Evolutionary conservation across 2,113 vertebrate species (phyloP).

Genomic region (Anser cygnoides): DNA sequence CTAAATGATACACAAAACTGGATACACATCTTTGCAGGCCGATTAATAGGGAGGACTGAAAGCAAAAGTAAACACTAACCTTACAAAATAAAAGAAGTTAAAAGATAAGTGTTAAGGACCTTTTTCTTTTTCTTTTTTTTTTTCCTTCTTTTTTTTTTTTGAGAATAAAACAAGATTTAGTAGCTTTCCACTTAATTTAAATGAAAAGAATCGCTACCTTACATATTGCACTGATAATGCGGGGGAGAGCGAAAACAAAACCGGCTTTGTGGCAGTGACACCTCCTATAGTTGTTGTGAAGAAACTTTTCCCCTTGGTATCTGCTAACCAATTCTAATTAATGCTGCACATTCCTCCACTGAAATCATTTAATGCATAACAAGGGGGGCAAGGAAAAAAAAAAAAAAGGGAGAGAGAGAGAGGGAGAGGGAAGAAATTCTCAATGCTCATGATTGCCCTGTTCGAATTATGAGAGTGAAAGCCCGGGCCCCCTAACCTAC

Average conservation of each 20-base stretch:
- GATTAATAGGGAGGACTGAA: conserved; percentile 76
- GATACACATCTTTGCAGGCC: conserved; percentile 74
- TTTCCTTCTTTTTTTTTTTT: conserved; percentile 72
- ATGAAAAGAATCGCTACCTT: conserved; percentile 99
- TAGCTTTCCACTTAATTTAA: conserved; percentile 99
- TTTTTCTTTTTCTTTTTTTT: conserved; percentile 71
- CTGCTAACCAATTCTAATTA: conserved; percentile 99
- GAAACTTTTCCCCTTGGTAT: conserved; percentile 94
- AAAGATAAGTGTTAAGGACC: conserved; percentile 82
- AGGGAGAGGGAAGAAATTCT: conserved; percentile 73
- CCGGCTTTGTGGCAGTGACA: conserved; percentile 93
- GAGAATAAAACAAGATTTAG: conserved; percentile 97
- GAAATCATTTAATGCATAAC: conserved; percentile 97
- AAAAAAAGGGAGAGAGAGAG: background rate
- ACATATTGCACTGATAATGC: conserved; percentile 98
- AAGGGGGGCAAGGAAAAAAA: conserved; percentile 84
- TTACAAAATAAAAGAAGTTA: conserved; percentile 80
- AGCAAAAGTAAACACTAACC: conserved; percentile 82
- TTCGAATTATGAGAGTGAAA: conserved; percentile 85
- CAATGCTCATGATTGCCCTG: conserved; percentile 82
- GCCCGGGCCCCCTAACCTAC: conserved; percentile 87
- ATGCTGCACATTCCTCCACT: conserved; percentile 96
- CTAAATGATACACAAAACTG: conserved; percentile 78
- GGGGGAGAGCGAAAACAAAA: conserved; percentile 94
- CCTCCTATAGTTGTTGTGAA: conserved; percentile 94